Base-by-base conservation (phyloP, 1,140 invertebrate species). In the Belonocnema kinseyi region DNA sequence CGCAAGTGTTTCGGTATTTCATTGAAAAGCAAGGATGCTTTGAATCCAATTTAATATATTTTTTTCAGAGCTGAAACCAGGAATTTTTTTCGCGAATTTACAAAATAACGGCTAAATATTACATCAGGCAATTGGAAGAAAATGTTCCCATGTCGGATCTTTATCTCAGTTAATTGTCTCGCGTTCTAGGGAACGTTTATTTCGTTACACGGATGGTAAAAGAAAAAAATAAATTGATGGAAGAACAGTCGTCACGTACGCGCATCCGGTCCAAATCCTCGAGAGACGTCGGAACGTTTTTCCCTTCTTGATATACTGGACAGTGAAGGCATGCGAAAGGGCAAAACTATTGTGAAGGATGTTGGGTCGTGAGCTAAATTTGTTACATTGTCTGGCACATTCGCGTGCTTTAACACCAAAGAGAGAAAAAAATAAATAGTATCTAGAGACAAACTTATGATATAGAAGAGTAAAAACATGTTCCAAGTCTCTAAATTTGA, bases 331-430 rank as follows among this genome's bases (percentile, higher is more conserved):
- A 66, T 66, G 61, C 61, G 61, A 66, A 66, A 66, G 61, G 33
- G 61, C 61, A 66, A 11, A 66, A 66, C 61, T 66, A 40, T 66
- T 46, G 61, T 66, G 61, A 66, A 66, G 61, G 61, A 66, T 66
- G 61, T 40, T 66, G 40, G 61, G 61, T 66, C 61, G 61, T 66
- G 61, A 66, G 61, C 61, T 66, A 66, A 66, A 66, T 66, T 66
- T 66, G 61, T 66, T 66, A 66, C 61, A 66, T 66, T 66, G 21
- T 33, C 61, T 66, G 61, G 40, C 61, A 66, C 61, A 66, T 40
- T 66, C 61, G 61, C 40, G 61, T 66, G 61, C 33, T 40, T 66
- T 40, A 66, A 66, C 40, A n/a, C 61, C 61, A 66, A 21, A 58
- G 6, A 40, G 33, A 21, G 40, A 33, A 66, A 66, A 66, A 40